Percentiles rank a stretch among this genome's conserved stretches.
Conservation (phyloP, 1,140 invertebrate genomes). For the Camponotus vicinus region DNA sequence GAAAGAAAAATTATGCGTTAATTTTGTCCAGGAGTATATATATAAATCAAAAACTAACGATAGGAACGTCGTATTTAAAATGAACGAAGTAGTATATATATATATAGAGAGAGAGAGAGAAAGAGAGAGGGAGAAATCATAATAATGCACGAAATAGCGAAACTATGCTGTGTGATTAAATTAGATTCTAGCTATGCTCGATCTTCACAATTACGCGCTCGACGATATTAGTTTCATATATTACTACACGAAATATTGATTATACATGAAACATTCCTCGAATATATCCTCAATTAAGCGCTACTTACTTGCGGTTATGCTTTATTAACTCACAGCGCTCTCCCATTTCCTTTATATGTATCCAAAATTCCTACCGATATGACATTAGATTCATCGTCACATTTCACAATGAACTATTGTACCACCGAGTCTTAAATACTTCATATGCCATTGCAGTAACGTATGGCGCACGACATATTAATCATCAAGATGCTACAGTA, state of each 20-base stretch:
- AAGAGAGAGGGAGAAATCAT: background rate
- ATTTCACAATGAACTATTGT: background rate
- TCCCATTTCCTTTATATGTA: background rate
- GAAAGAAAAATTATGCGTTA: too few relatives aligned
- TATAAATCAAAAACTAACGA: too few relatives aligned
- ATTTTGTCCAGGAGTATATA: too few relatives aligned
- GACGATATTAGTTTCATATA: slow-evolving; percentile 35
- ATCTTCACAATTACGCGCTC: slow-evolving; percentile 11
- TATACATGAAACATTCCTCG: slow-evolving; percentile 19
- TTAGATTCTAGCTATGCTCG: slow-evolving; percentile 25
- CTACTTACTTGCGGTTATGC: slow-evolving; percentile 35
- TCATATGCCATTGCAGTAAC: background rate
- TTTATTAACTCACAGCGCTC: slow-evolving; percentile 26
- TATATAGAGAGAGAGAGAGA: too few relatives aligned
- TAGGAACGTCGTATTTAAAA: too few relatives aligned
- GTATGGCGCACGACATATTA: background rate
- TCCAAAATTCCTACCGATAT: background rate
- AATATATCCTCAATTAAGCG: slow-evolving; percentile 46
- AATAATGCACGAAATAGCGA: background rate
- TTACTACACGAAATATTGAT: slow-evolving; percentile 23
- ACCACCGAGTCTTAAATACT: slow-evolving; percentile 15
- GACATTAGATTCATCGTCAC: slow-evolving; percentile 4
- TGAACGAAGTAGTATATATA: too few relatives aligned
- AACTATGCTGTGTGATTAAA: slow-evolving; percentile 38
- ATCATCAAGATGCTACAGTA: background rate